Evolutionary conservation across 2,797 vertebrate genomes (phyloP).

Genomic region (Bradypodion ventrale): DNA sequence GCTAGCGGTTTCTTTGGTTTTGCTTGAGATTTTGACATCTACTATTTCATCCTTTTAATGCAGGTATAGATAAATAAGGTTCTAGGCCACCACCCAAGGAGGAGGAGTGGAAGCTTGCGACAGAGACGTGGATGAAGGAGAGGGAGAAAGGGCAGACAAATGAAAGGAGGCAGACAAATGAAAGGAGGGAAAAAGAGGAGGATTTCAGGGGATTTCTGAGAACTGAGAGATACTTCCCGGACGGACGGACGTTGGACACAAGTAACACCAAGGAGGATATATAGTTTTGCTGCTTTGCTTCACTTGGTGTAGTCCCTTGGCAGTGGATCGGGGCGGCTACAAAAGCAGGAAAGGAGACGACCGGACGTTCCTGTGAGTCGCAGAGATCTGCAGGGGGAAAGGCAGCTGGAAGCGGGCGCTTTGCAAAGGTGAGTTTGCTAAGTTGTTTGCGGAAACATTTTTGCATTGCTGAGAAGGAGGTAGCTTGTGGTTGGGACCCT

Average conservation of each 20-base stretch:
- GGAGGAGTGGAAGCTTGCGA: slow-evolving; percentile 15
- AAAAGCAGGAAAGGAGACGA: slow-evolving; percentile 34
- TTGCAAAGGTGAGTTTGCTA: slow-evolving; percentile 28
- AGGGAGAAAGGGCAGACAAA: background rate
- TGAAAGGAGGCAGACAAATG: background rate
- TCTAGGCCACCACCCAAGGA: slow-evolving; percentile 10
- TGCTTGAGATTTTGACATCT: background rate
- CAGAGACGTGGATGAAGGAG: background rate
- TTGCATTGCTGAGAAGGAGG: too few relatives aligned
- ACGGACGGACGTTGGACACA: background rate
- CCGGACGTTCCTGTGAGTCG: slow-evolving; percentile 25
- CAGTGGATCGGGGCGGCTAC: slow-evolving; percentile 15
- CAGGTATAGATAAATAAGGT: slow-evolving; percentile 42
- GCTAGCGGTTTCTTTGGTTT: background rate
- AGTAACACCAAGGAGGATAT: slow-evolving; percentile 26
- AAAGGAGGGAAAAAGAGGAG: background rate
- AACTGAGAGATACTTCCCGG: background rate
- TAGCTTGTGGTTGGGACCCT: background rate
- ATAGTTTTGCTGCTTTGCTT: background rate
- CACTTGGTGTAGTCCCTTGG: slow-evolving; percentile 13
- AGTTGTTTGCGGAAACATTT: too few relatives aligned
- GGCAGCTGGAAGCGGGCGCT: background rate
- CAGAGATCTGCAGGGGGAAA: background rate
- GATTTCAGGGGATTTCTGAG: slow-evolving; percentile 3
- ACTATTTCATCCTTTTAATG: background rate